These are phyloP conservation scores for Macrotus californicus DNA, from an alignment of 2,113 vertebrate species.

Conservation along the genomic window DNA sequence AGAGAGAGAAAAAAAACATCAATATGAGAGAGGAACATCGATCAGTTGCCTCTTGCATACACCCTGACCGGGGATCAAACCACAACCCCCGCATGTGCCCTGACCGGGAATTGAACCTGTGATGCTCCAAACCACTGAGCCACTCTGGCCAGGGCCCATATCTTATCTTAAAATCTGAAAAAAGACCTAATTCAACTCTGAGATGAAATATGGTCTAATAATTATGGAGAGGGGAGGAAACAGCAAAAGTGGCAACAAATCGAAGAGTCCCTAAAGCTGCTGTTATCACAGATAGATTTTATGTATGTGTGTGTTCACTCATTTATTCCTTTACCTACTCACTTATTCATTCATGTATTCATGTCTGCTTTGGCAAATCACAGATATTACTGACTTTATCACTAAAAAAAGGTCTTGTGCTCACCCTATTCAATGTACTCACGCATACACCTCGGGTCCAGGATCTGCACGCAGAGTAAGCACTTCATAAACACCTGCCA, in stretches of 20 bases:
- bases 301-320: neutral
- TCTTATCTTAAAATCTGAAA: neutral
- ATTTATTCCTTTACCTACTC: neutral
- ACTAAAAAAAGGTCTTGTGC: neutral
- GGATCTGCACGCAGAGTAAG: neutral
- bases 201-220: neutral
- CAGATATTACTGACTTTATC: neutral
- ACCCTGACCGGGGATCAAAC: no score
- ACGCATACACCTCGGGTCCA: rapidly evolving
- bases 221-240: neutral
- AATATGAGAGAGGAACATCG: no score
- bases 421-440: neutral
- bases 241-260: neutral
- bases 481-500: neutral
- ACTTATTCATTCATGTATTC: neutral
- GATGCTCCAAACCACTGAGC: no score
- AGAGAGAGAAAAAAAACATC: no score
- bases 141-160: neutral
- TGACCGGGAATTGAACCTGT: no score
- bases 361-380: neutral
- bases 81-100: no score
- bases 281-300: neutral
- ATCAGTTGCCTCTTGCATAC: no score
- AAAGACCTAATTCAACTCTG: neutral
- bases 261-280: neutral